Percentiles rank a stretch among this genome's conserved stretches.
phyloP scores from a whole-genome alignment of 2,797 vertebrate genomes.

The Philypnodon macrostomus region DNA sequence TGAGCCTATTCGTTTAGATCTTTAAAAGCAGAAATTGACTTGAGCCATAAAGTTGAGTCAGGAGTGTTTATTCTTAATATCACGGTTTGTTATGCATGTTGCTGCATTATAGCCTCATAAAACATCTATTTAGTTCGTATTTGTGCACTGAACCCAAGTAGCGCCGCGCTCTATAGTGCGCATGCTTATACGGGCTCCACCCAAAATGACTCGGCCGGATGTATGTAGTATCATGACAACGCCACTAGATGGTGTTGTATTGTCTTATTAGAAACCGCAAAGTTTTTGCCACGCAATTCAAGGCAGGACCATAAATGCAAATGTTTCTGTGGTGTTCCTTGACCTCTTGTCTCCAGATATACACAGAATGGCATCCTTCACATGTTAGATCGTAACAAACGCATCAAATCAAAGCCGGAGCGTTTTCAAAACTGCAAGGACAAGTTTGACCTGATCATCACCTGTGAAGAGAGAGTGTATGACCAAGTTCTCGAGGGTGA shows the following conservation, averaged over 20 bases:
- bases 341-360: conserved; percentile 83
- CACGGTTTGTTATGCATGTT: too few species aligned
- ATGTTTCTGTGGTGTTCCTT: conserved; percentile 67
- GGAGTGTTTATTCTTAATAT: too few species aligned
- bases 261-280: background rate
- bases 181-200: background rate
- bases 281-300: too few species aligned
- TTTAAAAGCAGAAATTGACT: too few species aligned
- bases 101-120: too few species aligned
- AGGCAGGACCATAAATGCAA: too few species aligned
- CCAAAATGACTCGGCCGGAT: background rate
- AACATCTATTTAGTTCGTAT: too few species aligned
- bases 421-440: conserved; percentile 97
- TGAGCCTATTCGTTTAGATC: too few species aligned
- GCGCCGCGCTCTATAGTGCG: background rate
- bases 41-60: too few species aligned
- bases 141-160: too few species aligned
- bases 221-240: background rate
- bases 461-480: conserved; percentile 96
- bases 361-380: conserved; percentile 98
- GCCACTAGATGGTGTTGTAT: conserved; percentile 53
- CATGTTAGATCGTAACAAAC: conserved; percentile 98
- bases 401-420: conserved; percentile 94
- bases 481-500: conserved; percentile 99
- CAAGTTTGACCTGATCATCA: conserved; percentile 95